These are phyloP conservation scores for Sycophaga agraensis DNA, from an alignment of 1,140 invertebrate species.

Conservation along the genomic window DNA sequence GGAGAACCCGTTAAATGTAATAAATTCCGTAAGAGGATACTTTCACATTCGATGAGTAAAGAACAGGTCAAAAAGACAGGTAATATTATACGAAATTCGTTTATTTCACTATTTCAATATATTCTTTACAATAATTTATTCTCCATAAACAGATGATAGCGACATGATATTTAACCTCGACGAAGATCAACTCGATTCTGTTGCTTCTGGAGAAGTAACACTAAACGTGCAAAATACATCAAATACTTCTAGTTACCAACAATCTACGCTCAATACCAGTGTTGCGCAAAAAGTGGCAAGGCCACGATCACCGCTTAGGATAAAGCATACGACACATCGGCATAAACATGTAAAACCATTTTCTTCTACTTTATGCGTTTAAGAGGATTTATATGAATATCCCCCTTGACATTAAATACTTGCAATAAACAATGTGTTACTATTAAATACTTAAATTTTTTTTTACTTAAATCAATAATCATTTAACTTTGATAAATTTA, in stretches of 20 bases:
- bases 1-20: constrained; percentile 60
- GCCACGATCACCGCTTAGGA: constrained; percentile 46
- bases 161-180: constrained; percentile 75
- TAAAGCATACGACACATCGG: constrained; percentile 40
- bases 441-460: no score
- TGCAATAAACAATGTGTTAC: no score
- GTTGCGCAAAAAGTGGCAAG: constrained; percentile 38
- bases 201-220: constrained; percentile 3
- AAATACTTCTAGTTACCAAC: not conserved
- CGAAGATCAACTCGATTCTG: constrained; percentile 60
- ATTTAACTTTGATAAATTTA: not conserved
- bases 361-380: no score
- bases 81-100: constrained; percentile 22
- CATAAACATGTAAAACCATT: constrained; percentile 52
- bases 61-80: constrained; percentile 50
- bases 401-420: no score
- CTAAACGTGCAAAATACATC: constrained; percentile 13
- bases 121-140: not conserved
- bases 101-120: not conserved
- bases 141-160: constrained; percentile 40
- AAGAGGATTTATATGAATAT: no score
- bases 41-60: constrained; percentile 45
- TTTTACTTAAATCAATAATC: no score
- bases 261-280: constrained; percentile 2
- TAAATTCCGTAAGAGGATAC: constrained; percentile 49